A percentile compares a stretch with the other conserved stretches of the same genome.
phyloP scores from a whole-genome alignment of 2,888 invertebrate species.

The Aspidapion aeneum region DNA sequence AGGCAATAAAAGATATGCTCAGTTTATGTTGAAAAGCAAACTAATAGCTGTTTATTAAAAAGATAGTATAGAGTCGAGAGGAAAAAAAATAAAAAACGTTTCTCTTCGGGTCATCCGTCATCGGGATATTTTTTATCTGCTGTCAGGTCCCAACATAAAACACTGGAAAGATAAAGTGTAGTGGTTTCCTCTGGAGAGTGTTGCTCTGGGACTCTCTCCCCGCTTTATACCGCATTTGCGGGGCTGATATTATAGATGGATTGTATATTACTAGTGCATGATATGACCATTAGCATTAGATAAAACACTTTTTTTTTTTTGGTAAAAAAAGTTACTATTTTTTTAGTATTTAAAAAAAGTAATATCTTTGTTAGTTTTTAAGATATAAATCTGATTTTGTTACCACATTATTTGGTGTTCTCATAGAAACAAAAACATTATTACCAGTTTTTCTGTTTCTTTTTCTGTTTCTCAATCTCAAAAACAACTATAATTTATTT shows the following conservation, averaged over 20 bases:
- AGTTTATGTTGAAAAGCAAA: background rate
- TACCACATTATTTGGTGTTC: too few relatives aligned
- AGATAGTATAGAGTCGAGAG: background rate
- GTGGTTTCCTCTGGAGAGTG: slow-evolving; percentile 47
- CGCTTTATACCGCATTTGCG: slow-evolving; percentile 28
- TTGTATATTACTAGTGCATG: slow-evolving; percentile 28
- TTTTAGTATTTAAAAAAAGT: too few relatives aligned
- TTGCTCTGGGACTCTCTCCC: background rate
- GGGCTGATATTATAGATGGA: slow-evolving; percentile 36
- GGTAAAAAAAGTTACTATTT: too few relatives aligned
- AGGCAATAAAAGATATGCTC: too few relatives aligned
- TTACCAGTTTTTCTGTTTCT: too few relatives aligned
- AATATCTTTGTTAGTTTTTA: too few relatives aligned
- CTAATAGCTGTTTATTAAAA: background rate
- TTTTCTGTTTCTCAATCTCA: too few relatives aligned
- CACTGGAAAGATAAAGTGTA: slow-evolving; percentile 49
- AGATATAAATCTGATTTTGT: slow-evolving; percentile 13
- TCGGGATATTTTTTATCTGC: slow-evolving; percentile 49
- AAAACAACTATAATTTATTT: too few relatives aligned
- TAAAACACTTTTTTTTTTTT: background rate
- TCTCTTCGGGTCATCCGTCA: slow-evolving; percentile 46
- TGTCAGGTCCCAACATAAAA: slow-evolving; percentile 49
- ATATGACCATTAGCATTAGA: background rate
- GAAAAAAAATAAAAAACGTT: slow-evolving; percentile 40
- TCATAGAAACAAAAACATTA: too few relatives aligned